phyloP scores from a whole-genome alignment of 2,113 vertebrate species.

The Sialia sialis region DNA sequence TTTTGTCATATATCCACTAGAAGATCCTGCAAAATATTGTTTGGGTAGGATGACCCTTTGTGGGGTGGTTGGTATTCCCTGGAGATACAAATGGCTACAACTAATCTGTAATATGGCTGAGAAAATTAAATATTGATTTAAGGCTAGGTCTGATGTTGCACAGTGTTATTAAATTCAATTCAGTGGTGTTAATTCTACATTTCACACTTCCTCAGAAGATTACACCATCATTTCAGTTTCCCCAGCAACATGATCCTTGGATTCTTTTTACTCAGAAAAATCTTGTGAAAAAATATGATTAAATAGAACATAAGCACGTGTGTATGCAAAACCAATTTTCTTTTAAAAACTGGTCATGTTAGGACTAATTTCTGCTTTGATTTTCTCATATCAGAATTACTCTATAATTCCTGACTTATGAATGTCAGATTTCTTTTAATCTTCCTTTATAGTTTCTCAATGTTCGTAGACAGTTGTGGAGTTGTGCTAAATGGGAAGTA shows the following conservation, averaged over 20 bases:
- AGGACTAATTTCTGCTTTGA: not conserved
- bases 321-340: not conserved
- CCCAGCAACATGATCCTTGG: not conserved
- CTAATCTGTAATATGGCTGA: constrained; percentile 32
- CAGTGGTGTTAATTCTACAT: constrained; percentile 66
- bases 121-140: constrained; percentile 79
- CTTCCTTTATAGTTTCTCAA: not conserved
- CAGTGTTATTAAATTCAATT: constrained; percentile 67
- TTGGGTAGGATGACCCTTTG: not conserved
- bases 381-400: not conserved
- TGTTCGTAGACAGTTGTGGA: not conserved
- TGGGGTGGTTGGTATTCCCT: constrained; percentile 1
- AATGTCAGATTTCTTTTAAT: not conserved
- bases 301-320: not conserved
- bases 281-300: constrained; percentile 6
- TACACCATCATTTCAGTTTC: constrained; percentile 56
- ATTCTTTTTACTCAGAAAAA: constrained; percentile 1
- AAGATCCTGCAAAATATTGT: constrained; percentile 1
- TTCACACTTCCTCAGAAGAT: constrained; percentile 59
- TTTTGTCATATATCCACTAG: constrained; percentile 10
- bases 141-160: constrained; percentile 20
- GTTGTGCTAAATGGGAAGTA: not conserved
- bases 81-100: constrained; percentile 32
- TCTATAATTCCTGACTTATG: not conserved
- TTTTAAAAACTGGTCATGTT: not conserved